Evolutionary conservation across 37 sponge, comb jelly and placozoan species (phyloP), one percentile per base, ranked within the genome.

Genomic region (Beroe ovata): DNA sequence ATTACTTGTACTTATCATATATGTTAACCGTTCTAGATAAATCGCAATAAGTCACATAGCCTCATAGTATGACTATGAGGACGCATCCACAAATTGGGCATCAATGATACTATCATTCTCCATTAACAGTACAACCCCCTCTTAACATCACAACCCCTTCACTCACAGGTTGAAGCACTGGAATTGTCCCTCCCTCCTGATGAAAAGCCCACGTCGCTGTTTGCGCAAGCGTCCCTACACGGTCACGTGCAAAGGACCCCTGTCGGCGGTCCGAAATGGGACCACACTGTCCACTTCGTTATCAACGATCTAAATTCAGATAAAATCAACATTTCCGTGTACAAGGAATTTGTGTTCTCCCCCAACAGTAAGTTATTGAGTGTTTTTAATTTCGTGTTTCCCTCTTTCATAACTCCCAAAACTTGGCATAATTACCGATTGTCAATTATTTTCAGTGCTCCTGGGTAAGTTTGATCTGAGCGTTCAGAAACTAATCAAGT

Each of bases 371-470:
- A 35, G 71, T 69, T 69, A 62, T 6, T 4, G 63, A 62, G 3
- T 28, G n/a, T n/a, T n/a, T n/a, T n/a, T n/a, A n/a, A n/a, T n/a
- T n/a, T n/a, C n/a, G n/a, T n/a, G n/a, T n/a, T n/a, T n/a, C n/a
- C n/a, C n/a, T n/a, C n/a, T n/a, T n/a, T n/a, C n/a, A n/a, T n/a
- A n/a, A n/a, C n/a, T n/a, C n/a, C n/a, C n/a, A n/a, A n/a, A n/a
- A n/a, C n/a, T n/a, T n/a, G n/a, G n/a, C n/a, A n/a, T n/a, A n/a
- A n/a, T n/a, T n/a, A n/a, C n/a, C n/a, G n/a, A n/a, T n/a, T n/a
- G n/a, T n/a, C n/a, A n/a, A n/a, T 11, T 77, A 42, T 42, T 77
- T 77, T 77, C 84, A 77, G 84, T 77, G 84, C 33, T 35, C 11
- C 47, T 77, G 11, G 84, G 84, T 6, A 77, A 77, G 47, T 77